Base-by-base conservation (phyloP, 2,113 vertebrate genomes). In the Caranx melampygus region DNA sequence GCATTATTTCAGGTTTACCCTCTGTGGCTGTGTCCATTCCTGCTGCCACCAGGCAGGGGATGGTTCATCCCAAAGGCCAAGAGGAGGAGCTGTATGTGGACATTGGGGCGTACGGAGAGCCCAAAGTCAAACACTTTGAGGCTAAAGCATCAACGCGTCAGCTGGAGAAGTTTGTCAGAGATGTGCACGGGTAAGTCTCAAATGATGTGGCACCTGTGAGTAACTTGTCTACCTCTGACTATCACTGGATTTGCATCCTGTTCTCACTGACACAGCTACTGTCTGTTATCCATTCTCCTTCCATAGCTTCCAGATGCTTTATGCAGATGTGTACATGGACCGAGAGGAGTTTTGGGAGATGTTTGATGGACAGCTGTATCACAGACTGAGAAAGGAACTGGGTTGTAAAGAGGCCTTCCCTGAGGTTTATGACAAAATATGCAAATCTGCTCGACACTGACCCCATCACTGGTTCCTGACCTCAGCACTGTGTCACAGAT, bases 281-380 rank as follows among this genome's bases (percentile, higher is more conserved):
- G 1, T 33, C 59, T 1, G 11, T 42, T 0, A 77, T 37, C 5
- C 1, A 2, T 44, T 15, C 12, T 2, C 37, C 60, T 37, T 21
- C 58, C 64, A 6, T 82, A 99, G 98, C 68, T 99, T 99, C 94
- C 98, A 99, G 95, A 99, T 99, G 98, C 94, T 99, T 34, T 99
- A 99, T 26, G 98, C 98, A 0, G 98, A 99, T 84, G 97, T 97
- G 81, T 99, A 99, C 84, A 98, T 99, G 98, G 95, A 96, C 70
- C 94, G 96, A 5, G 95, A 97, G 86, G 98, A 99, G 90, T 99
- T 99, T 91, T 99, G 98, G 98, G 95, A 99, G 91, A 99, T 99
- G 98, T 99, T 99, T 80, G 98, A 99, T 1, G 97, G 98, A 60
- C 94, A 93, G 0, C 87, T 99, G 16, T 99, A 99, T 86, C 97